phyloP scores from a whole-genome alignment of 1,140 invertebrate genomes.

The Ladona fulva region DNA sequence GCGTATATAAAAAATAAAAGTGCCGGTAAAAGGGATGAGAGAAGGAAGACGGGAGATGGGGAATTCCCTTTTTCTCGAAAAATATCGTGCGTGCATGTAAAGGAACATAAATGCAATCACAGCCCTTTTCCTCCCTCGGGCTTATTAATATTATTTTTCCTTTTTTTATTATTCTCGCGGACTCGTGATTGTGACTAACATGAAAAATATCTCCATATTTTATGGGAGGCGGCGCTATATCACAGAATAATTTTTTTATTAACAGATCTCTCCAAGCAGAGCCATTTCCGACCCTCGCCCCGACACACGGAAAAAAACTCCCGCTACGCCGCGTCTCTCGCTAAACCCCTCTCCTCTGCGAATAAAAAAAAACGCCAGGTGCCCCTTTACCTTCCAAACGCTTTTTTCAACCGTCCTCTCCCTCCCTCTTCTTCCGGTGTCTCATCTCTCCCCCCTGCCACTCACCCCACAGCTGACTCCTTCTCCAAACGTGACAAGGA shows the following conservation, averaged over 20 bases:
- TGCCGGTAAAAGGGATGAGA: neutral
- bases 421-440: neutral
- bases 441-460: neutral
- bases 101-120: conserved; percentile 9
- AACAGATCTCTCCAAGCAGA: neutral
- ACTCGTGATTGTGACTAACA: conserved; percentile 4
- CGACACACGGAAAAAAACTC: neutral
- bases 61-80: conserved; percentile 1
- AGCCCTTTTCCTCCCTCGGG: neutral
- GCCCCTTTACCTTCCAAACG: neutral
- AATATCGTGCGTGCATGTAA: conserved; percentile 1
- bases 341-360: neutral
- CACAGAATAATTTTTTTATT: conserved; percentile 10
- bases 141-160: conserved; percentile 11
- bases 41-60: neutral
- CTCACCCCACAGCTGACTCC: neutral
- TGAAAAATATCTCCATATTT: conserved; percentile 10
- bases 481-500: neutral
- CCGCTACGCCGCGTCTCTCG: neutral
- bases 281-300: neutral
- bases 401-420: neutral
- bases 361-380: neutral
- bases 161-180: neutral
- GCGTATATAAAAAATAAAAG: neutral
- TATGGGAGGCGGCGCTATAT: neutral